Conservation (phyloP, 2,797 vertebrate species). For the Lepilemur ruficaudatus region DNA sequence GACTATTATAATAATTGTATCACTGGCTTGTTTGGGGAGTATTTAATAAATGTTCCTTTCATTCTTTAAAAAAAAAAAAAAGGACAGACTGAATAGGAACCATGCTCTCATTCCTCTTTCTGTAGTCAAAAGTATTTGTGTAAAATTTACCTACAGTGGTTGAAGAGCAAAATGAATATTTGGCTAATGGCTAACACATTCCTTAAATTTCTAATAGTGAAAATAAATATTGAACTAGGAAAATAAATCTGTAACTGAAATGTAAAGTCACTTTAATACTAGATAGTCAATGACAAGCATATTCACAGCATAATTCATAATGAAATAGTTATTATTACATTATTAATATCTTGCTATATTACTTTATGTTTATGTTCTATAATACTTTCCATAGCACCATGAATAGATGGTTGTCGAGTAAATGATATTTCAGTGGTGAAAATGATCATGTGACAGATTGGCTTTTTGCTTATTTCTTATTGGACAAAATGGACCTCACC, state of each 20-base stretch:
- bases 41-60: background rate
- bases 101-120: background rate
- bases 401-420: background rate
- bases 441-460: background rate
- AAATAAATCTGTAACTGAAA: slow-evolving; percentile 37
- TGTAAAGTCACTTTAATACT: slow-evolving; percentile 30
- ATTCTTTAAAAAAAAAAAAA: background rate
- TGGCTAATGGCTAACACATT: background rate
- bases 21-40: background rate
- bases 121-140: background rate
- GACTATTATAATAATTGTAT: background rate
- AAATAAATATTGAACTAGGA: background rate
- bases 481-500: background rate
- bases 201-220: slow-evolving; percentile 36
- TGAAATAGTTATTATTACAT: background rate
- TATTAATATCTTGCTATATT: background rate
- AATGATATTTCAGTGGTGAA: slow-evolving; percentile 44
- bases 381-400: background rate
- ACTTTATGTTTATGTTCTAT: background rate
- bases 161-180: slow-evolving; percentile 21
- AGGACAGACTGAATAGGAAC: background rate
- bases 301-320: background rate
- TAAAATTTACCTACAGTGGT: background rate
- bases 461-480: slow-evolving; percentile 1
- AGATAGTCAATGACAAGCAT: background rate